Conservation (phyloP, 2,113 vertebrate genomes). For the Eidolon helvum region DNA sequence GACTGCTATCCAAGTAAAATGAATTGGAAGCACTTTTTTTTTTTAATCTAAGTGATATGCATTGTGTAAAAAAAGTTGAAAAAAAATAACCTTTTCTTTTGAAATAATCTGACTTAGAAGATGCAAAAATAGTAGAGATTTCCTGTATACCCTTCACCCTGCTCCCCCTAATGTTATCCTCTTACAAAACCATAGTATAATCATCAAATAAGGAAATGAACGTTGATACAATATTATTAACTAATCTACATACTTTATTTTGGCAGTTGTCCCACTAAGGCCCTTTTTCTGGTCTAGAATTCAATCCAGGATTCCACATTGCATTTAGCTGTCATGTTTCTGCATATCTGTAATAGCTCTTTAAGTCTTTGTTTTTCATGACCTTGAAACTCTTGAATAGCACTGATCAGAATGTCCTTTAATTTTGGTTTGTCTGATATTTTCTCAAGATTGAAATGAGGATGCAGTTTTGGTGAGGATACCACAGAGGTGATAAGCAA, state of each 20-base stretch:
- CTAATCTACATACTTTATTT: background rate
- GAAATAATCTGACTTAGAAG: background rate
- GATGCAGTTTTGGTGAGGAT: background rate
- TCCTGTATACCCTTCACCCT: background rate
- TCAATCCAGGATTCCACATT: background rate
- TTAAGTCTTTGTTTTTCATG: background rate
- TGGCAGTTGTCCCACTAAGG: background rate
- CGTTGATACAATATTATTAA: background rate
- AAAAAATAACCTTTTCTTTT: background rate
- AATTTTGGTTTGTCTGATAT: background rate
- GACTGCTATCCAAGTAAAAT: background rate
- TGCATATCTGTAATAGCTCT: background rate
- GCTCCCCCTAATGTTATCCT: background rate
- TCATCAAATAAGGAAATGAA: background rate
- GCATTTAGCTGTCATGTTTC: background rate
- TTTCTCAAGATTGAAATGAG: background rate
- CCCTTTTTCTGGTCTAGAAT: background rate
- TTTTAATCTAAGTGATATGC: background rate
- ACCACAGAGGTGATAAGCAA: background rate
- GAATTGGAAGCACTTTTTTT: constrained; percentile 10
- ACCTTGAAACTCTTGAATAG: background rate
- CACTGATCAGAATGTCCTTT: background rate
- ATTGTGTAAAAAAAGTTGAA: background rate
- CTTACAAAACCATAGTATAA: background rate
- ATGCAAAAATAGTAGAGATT: background rate